Evolutionary conservation across 2,888 invertebrate genomes (phyloP), one percentile per base, ranked within the genome.

Genomic region (Xestia xanthographa): DNA sequence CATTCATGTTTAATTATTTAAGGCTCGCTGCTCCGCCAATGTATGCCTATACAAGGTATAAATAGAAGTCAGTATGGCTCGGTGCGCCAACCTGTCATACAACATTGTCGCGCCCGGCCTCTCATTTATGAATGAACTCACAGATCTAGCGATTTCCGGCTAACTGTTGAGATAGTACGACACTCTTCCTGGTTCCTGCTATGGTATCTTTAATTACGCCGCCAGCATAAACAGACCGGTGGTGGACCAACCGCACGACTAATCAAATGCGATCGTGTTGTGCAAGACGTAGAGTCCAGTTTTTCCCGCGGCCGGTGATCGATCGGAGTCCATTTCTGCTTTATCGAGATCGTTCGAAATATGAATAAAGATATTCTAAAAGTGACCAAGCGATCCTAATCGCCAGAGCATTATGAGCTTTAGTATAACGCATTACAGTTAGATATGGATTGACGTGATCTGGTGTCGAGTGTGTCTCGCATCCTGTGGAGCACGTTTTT

Each of bases 121-220:
- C 92, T 94, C 95, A 93, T 96, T 96, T 96, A 96, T 96, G 96
- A 96, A 96, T 96, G 96, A 95, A 96, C 95, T 94, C 94, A 95
- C 95, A 95, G 96, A 96, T 95, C 96, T 95, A 93, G 94, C 92
- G 93, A 94, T 96, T 96, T 96, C 96, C 96, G 96, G 96, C 95
- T 96, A 95, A 94, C 96, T 95, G 96, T 96, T 94, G 94, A 96
- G 96, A 96, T 96, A 96, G 96, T 96, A 96, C 96, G 95, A 95
- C 95, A 94, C 96, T 96, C 95, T 96, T 96, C 96, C 96, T 96
- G 95, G 96, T 96, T 96, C 96, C 96, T 96, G 95, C 95, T 94
- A 94, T 95, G 95, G 95, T 95, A 94, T 96, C 95, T 96, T 95
- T 96, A 95, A 96, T 95, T 95, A 95, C 95, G 89, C 89, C 87